Evolutionary conservation across 2,113 vertebrate species (phyloP).

Genomic region (Neoarius graeffei): DNA sequence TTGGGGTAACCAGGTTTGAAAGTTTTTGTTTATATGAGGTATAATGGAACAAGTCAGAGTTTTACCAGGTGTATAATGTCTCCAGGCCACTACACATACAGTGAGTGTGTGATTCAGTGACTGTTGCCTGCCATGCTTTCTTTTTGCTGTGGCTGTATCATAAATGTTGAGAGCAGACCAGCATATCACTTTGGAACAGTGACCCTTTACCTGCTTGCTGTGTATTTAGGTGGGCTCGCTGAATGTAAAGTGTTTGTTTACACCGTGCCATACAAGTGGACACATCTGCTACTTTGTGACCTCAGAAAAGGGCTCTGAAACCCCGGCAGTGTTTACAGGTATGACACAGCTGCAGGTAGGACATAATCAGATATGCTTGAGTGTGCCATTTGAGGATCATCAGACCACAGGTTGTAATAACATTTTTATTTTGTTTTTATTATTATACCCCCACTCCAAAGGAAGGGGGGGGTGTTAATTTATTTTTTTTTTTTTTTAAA

Average conservation of each 20-base stretch:
- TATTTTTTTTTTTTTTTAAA: too few species aligned
- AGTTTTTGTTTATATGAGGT: neutral
- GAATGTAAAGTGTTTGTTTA: slow-evolving; percentile 88
- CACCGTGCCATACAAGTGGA: slow-evolving; percentile 95
- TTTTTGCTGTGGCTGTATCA: neutral
- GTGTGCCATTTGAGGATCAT: neutral
- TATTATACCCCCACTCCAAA: too few species aligned
- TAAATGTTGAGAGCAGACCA: neutral
- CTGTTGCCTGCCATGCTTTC: neutral
- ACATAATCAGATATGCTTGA: neutral
- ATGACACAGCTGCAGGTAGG: neutral
- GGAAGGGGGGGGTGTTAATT: too few species aligned
- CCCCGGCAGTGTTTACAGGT: slow-evolving; percentile 95
- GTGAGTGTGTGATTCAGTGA: neutral
- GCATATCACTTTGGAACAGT: neutral
- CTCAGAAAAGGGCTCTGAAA: slow-evolving; percentile 83
- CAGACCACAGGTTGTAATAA: neutral
- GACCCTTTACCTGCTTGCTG: slow-evolving; percentile 20
- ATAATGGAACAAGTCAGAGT: neutral
- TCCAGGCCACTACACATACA: neutral
- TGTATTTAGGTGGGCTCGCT: slow-evolving; percentile 86
- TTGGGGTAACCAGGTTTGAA: neutral
- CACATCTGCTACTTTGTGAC: slow-evolving; percentile 97
- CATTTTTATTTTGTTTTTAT: neutral
- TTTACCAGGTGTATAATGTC: neutral